Evolutionary conservation across 2,888 invertebrate species (phyloP).

Genomic region (Apotomis turbidana): DNA sequence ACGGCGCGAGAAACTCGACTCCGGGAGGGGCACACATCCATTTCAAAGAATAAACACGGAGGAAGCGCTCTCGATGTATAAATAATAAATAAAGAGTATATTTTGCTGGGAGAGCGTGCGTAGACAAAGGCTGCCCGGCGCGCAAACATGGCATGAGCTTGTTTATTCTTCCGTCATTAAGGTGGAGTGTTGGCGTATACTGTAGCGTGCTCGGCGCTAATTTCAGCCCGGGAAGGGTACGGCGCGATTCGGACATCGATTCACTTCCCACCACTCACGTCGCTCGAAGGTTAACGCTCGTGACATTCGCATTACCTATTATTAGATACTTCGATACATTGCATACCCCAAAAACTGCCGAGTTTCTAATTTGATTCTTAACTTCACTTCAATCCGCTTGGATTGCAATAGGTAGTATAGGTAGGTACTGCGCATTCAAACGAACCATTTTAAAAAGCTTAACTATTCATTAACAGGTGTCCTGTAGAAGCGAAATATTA

Average conservation of each 20-base stretch:
- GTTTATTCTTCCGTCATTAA: slow-evolving; percentile 81
- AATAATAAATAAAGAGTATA: slow-evolving; percentile 80
- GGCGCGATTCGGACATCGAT: slow-evolving; percentile 23
- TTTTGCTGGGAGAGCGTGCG: slow-evolving; percentile 73
- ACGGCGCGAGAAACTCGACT: slow-evolving; percentile 57
- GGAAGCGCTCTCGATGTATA: slow-evolving; percentile 78
- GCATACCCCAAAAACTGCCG: background rate
- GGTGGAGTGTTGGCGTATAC: slow-evolving; percentile 67
- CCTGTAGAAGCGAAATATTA: no score
- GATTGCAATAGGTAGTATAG: no score
- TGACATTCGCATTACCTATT: slow-evolving; percentile 4
- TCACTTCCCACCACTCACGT: slow-evolving; percentile 7
- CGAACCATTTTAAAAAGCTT: no score
- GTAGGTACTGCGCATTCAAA: no score
- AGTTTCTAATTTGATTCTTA: no score
- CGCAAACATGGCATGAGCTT: slow-evolving; percentile 67
- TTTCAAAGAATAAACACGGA: slow-evolving; percentile 79
- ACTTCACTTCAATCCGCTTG: no score
- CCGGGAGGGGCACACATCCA: slow-evolving; percentile 71
- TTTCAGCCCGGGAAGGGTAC: slow-evolving; percentile 64
- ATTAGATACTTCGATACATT: background rate
- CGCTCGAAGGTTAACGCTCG: background rate
- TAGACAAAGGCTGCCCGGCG: slow-evolving; percentile 74
- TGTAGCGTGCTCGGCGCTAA: slow-evolving; percentile 69
- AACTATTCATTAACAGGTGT: no score